phyloP scores from a whole-genome alignment of 2,888 invertebrate genomes.

The Clivina fossor region DNA sequence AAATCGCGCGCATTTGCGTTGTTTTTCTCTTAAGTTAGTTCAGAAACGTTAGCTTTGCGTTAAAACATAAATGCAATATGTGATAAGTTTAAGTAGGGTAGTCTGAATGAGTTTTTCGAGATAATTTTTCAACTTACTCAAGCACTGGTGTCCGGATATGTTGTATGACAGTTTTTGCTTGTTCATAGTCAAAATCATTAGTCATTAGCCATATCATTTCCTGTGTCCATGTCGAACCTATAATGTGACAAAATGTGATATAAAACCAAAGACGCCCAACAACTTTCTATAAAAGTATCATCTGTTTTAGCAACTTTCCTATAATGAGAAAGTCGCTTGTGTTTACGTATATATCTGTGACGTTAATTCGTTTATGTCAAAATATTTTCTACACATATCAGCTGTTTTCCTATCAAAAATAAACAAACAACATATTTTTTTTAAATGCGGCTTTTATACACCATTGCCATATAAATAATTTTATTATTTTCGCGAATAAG shows the following conservation, averaged over 20 bases:
- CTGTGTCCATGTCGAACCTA: constrained; percentile 90
- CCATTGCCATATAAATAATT: too few species aligned
- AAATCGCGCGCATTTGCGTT: too few species aligned
- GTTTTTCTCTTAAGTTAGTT: too few species aligned
- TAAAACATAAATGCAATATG: too few species aligned
- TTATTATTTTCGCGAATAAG: too few species aligned
- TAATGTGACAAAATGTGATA: constrained; percentile 35
- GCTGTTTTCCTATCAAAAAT: too few species aligned
- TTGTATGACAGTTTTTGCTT: constrained; percentile 61
- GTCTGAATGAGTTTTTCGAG: too few species aligned
- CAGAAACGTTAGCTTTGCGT: too few species aligned
- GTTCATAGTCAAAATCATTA: constrained; percentile 75
- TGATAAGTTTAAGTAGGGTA: too few species aligned
- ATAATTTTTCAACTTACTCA: constrained; percentile 63
- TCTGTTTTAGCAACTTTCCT: constrained; percentile 11
- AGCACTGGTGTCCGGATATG: constrained; percentile 74
- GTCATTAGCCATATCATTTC: constrained; percentile 92
- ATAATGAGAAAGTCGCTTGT: constrained; percentile 24
- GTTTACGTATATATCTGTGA: constrained; percentile 9
- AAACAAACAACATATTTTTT: too few species aligned
- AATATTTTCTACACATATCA: neutral
- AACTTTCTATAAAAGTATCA: constrained; percentile 24
- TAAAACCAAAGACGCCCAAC: constrained; percentile 7
- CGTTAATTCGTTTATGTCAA: constrained; percentile 4
- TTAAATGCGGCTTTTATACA: too few species aligned